Conservation (phyloP, 2,888 invertebrate species). For the Archaeoteleia sp. region DNA sequence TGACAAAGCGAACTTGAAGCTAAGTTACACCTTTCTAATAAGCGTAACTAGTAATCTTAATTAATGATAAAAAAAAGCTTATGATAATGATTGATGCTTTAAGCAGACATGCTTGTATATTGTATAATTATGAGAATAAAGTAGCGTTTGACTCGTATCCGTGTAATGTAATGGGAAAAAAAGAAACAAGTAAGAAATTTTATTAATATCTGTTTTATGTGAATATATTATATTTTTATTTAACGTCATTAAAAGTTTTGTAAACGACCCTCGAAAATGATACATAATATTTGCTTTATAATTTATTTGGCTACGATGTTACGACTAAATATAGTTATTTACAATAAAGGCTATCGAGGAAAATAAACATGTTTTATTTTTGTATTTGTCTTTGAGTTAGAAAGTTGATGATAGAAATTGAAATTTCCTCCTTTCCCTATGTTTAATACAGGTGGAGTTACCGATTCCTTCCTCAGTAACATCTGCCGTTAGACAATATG, state of each 20-base stretch:
- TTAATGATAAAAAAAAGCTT: slow-evolving; percentile 54
- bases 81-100: slow-evolving; percentile 54
- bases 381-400: no score
- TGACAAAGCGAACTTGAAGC: slow-evolving; percentile 11
- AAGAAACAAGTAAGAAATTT: slow-evolving; percentile 48
- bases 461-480: no score
- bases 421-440: no score
- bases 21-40: slow-evolving; percentile 8
- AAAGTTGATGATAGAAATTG: no score
- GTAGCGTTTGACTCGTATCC: slow-evolving; percentile 69
- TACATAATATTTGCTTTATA: slow-evolving; percentile 49
- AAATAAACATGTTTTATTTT: slow-evolving; percentile 6
- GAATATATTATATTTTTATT: slow-evolving; percentile 58
- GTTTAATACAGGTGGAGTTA: no score
- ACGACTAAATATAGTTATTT: slow-evolving; percentile 48
- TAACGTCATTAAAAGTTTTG: slow-evolving; percentile 63
- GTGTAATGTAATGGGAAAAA: slow-evolving; percentile 59
- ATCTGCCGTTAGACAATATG: no score
- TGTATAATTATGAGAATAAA: slow-evolving; percentile 70
- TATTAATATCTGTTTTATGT: slow-evolving; percentile 56
- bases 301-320: slow-evolving; percentile 51
- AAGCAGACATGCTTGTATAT: slow-evolving; percentile 70
- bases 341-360: slow-evolving; percentile 47
- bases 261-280: slow-evolving; percentile 62
- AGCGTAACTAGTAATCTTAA: slow-evolving; percentile 5